Conservation (phyloP, 2,888 invertebrate genomes). For the Drosophila tripunctata region DNA sequence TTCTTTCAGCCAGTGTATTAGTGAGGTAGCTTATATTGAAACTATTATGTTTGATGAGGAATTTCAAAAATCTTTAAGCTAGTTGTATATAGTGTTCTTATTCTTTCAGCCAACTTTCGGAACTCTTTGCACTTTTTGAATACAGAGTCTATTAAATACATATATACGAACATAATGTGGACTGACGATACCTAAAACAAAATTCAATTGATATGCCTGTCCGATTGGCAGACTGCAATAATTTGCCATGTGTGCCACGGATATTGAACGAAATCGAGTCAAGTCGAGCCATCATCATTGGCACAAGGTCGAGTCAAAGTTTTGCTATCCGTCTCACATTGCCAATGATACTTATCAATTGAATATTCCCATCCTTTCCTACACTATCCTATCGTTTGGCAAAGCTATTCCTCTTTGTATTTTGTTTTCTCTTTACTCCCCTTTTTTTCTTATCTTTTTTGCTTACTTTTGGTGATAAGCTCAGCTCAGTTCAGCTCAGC, state of each 20-base stretch:
- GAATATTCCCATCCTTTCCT: too few relatives aligned
- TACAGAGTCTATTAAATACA: constrained; percentile 34
- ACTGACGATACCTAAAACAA: constrained; percentile 25
- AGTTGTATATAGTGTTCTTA: too few relatives aligned
- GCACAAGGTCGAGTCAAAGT: constrained; percentile 46
- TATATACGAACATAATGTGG: constrained; percentile 23
- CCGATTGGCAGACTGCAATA: constrained; percentile 69
- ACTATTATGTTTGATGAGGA: too few relatives aligned
- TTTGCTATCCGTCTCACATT: constrained; percentile 32
- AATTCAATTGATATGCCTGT: constrained; percentile 70
- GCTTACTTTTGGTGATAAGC: constrained; percentile 34
- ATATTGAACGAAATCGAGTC: constrained; percentile 21
- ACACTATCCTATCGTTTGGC: constrained; percentile 23
- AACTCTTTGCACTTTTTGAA: not conserved
- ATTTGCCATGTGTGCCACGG: constrained; percentile 51
- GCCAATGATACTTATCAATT: constrained; percentile 45
- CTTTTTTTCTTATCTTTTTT: not conserved
- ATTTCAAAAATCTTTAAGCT: too few relatives aligned
- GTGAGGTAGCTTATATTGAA: too few relatives aligned
- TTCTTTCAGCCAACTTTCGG: too few relatives aligned
- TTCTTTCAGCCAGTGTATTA: too few relatives aligned
- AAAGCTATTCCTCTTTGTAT: constrained; percentile 10
- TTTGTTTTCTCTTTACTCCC: not conserved
- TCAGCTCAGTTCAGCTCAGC: constrained; percentile 12
- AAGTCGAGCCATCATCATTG: not conserved